Base-by-base conservation (phyloP, 1,140 invertebrate genomes). In the Aphelinus certus region DNA sequence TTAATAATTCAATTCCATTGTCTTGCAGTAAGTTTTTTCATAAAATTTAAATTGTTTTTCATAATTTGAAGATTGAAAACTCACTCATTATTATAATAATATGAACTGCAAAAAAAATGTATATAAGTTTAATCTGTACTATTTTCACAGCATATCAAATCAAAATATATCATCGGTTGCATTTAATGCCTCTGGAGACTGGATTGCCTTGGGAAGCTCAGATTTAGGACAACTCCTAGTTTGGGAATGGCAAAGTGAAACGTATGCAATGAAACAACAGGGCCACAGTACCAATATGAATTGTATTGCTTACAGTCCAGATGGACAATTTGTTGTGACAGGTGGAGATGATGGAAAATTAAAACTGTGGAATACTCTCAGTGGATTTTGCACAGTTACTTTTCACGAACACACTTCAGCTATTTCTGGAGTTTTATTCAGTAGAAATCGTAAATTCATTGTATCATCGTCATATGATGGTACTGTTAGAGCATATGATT, bases 201-300 rank as follows among this genome's bases (percentile, higher is more conserved):
- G 97, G 97, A 93, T 99, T 66, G 97, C 95, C 0, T 83, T 98
- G 46, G 97, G 94, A 1, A 97, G 95, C 83, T 89, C 92, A 1
- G 92, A 92, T 56, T 88, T 95, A 2, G 97, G 97, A 0, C 97
- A 99, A 83, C 86, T 99, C 42, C 85, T 99, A 9, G 97, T 99
- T 5, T 99, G 97, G 97, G 98, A 99, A 88, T 99, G 97, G 97
- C 97, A 98, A 87, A 98, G 96, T 85, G 96, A 99, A 89, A 96
- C 96, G n/a, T 98, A 98, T 81, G 93, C 98, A 0, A 92, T 99
- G 90, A 99, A 99, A 83, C 97, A 99, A 81, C 97, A 99, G 87
- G 96, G 96, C 0, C 98, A 99, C 82, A 93, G 93, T 63, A 93
- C 94, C 81, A 94, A 94, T 81, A 97, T 98, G 92, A 93, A 92